Percentiles rank a stretch among this genome's conserved stretches.
Evolutionary conservation across 2,888 invertebrate genomes (phyloP).

Genomic region (Microctonus aethiopoides): DNA sequence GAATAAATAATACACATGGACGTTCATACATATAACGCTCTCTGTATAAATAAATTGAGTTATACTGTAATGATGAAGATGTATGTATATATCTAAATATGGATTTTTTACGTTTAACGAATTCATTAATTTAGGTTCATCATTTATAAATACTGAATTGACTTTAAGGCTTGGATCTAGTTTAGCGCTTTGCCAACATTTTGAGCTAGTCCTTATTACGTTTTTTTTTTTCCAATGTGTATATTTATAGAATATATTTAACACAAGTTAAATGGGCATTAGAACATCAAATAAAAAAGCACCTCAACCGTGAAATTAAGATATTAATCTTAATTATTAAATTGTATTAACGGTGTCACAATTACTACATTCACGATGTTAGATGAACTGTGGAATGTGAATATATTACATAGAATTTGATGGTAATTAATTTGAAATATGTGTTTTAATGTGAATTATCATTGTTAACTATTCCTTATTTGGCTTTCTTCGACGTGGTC

Average conservation of each 20-base stretch:
- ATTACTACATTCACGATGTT: conserved; percentile 42
- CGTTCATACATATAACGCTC: conserved; percentile 7
- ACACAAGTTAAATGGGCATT: neutral
- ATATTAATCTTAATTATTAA: no score
- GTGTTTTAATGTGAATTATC: conserved; percentile 30
- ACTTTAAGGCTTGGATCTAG: neutral
- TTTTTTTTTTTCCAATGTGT: neutral
- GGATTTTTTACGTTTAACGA: conserved; percentile 3
- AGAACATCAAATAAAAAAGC: neutral
- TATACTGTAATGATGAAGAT: no score
- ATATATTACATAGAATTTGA: conserved; percentile 52
- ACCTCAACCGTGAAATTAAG: neutral
- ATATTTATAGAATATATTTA: neutral
- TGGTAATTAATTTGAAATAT: conserved; percentile 43
- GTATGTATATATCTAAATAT: neutral
- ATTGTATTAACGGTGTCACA: conserved; percentile 43
- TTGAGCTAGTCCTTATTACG: neutral
- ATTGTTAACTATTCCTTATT: conserved; percentile 58
- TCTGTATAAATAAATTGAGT: neutral
- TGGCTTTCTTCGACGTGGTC: conserved; percentile 65
- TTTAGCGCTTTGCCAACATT: neutral
- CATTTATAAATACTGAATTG: neutral
- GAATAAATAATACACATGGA: conserved; percentile 3
- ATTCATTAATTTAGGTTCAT: conserved; percentile 2
- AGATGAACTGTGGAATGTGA: conserved; percentile 57